Percentiles rank a stretch among this genome's conserved stretches.
These are phyloP conservation scores for Rallus limicola DNA, from an alignment of 2,113 vertebrate species.

Conservation along the genomic window DNA sequence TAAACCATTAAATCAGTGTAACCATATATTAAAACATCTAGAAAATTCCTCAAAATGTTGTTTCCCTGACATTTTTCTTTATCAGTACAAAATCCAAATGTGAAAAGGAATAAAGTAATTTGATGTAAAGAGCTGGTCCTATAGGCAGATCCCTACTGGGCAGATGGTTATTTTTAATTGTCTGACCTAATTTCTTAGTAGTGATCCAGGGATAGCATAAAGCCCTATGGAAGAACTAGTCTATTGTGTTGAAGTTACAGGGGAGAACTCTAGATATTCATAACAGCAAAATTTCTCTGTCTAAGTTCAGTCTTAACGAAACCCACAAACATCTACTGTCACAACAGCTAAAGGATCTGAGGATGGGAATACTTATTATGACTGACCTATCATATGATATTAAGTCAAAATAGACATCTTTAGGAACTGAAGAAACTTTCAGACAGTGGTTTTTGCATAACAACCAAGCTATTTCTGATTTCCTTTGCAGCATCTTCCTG, in stretches of 20 bases:
- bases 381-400: not conserved
- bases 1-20: not conserved
- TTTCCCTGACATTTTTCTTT: slow-evolving; percentile 20
- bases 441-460: not conserved
- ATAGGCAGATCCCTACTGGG: slow-evolving; percentile 42
- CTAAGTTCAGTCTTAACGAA: slow-evolving; percentile 6
- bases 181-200: slow-evolving; percentile 68
- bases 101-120: slow-evolving; percentile 41
- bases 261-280: not conserved
- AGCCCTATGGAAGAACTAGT: not conserved
- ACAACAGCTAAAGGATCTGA: not conserved
- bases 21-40: not conserved
- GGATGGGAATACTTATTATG: not conserved
- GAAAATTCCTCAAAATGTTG: slow-evolving; percentile 8
- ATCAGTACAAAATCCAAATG: not conserved
- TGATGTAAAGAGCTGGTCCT: slow-evolving; percentile 37
- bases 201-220: slow-evolving; percentile 50
- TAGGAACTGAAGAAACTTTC: not conserved
- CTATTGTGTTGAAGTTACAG: not conserved
- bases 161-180: slow-evolving; percentile 73
- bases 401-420: not conserved
- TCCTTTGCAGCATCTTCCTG: not conserved
- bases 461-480: not conserved
- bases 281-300: not conserved
- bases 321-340: not conserved